Base-by-base conservation (phyloP, 2,888 invertebrate genomes). In the Eristalis arbustorum region DNA sequence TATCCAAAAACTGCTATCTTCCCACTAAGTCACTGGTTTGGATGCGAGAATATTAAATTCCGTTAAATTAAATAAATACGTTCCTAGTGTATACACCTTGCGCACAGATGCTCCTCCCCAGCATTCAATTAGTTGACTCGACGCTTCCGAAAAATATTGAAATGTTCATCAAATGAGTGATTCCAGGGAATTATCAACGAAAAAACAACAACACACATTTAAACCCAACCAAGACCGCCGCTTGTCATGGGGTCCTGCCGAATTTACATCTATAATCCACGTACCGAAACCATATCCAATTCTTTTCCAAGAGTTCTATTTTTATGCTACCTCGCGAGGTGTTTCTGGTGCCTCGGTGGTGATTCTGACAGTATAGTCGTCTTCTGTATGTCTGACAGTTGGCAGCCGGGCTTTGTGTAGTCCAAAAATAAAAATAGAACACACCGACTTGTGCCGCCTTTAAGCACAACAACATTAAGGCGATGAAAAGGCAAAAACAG, bases 391-490 rank as follows among this genome's bases (percentile, higher is more conserved):
- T 85, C 77, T 81, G 77, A 81, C 81, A 84, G 76, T 61, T 72
- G 34, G 68, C 84, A 77, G 81, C 85, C 80, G 80, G 84, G 71
- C 67, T 61, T 66, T 18, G 73, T 73, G 66, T 72, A 28, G 72
- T 80, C 72, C 63, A 80, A 69, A 81, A 77, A 81, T 81, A 85
- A 74, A 85, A 77, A 85, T 81, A 81, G 85, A 81, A 77, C 63
- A 84, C 56, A 63, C 73, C 67, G 62, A 37, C 37, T 37, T 37
- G 42, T 42, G 42, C 42, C 42, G 42, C 42, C 42, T 59, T 68
- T 63, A 28, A 76, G 73, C 64, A 49, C 37, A 42, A 66, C 37
- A 59, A 69, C 22, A 73, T 61, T 37, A 66, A 13, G 23, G 22
- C 42, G 42, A 64, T 23, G 37, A 63, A n/a, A 42, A 34, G 67